Evolutionary conservation across 2,888 invertebrate species (phyloP), one percentile per base, ranked within the genome.

Genomic region (Mythimna ferrago): DNA sequence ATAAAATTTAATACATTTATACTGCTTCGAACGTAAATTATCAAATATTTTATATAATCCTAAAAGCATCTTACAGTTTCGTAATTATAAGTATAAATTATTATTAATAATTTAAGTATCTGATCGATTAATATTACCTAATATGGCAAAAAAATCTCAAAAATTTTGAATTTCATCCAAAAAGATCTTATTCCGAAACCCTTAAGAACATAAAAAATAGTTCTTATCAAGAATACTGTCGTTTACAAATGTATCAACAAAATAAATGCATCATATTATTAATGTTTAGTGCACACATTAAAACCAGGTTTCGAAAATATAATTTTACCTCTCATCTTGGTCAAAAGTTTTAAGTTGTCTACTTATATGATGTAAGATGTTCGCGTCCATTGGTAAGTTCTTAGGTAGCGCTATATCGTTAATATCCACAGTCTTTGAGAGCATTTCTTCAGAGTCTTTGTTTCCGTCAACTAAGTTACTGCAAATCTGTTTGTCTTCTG

Each of bases 321-420:
- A 21, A 38, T 56, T 90, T 83, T 92, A 75, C 80, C 85, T 79
- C 86, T 88, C 53, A 86, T 87, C 64, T 72, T 91, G 90, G 14
- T 92, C 87, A 61, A 89, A 91, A 86, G 89, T 94, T 88, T 95
- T 94, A 0, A 96, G 88, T 48, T 95, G 93, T 83, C 96, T 91
- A 32, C 89, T 86, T 2, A 94, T 84, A 70, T 93, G 93, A 83
- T 91, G 89, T 69, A 94, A 71, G 6, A 89, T 81, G 67, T 89
- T 88, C 0, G 83, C 70, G 16, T 92, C 91, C 53, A 93, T 68
- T 0, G 91, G 92, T 60, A 93, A 77, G 58, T 80, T 86, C 32
- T 93, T 92, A 1, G 90, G 89, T 73, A 95, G 80, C 2, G 71
- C 82, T 14, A 81, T 11, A n/a, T 79, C 82, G 32, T 80, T 79